These are phyloP conservation scores for Auanema sp. DNA, from an alignment of 2,888 invertebrate genomes.

Conservation along the genomic window DNA sequence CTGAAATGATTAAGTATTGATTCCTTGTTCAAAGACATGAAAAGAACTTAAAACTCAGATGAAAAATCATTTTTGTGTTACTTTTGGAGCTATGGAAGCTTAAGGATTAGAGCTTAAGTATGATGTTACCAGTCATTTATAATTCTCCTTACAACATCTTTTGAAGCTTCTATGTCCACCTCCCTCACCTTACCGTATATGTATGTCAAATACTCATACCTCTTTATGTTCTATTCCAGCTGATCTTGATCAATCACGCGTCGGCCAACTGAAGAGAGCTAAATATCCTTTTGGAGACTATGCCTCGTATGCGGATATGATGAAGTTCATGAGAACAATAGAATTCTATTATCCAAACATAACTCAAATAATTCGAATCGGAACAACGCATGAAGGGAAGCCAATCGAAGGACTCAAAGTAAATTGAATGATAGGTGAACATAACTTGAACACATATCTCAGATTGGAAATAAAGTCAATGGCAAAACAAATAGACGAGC, in stretches of 20 bases:
- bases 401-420: conserved; percentile 62
- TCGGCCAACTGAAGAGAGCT: conserved; percentile 46
- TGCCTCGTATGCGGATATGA: conserved; percentile 57
- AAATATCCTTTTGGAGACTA: conserved; percentile 59
- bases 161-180: no score
- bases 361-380: conserved; percentile 56
- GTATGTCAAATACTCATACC: no score
- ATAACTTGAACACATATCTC: conserved; percentile 2
- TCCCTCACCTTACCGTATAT: no score
- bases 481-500: conserved; percentile 47
- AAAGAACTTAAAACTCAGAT: no score
- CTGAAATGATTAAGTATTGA: no score
- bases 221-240: conserved; percentile 36
- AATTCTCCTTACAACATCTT: no score
- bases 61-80: no score
- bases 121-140: no score
- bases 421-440: not conserved
- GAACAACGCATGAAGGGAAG: conserved; percentile 59
- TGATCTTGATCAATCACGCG: conserved; percentile 31
- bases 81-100: no score
- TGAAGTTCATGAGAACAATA: conserved; percentile 54
- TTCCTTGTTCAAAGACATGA: no score
- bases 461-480: conserved; percentile 47
- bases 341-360: conserved; percentile 60
- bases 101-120: no score